A percentile compares a stretch with the other conserved stretches of the same genome.
Evolutionary conservation across 2,797 vertebrate species (phyloP).

Genomic region (Labeo calbasu): DNA sequence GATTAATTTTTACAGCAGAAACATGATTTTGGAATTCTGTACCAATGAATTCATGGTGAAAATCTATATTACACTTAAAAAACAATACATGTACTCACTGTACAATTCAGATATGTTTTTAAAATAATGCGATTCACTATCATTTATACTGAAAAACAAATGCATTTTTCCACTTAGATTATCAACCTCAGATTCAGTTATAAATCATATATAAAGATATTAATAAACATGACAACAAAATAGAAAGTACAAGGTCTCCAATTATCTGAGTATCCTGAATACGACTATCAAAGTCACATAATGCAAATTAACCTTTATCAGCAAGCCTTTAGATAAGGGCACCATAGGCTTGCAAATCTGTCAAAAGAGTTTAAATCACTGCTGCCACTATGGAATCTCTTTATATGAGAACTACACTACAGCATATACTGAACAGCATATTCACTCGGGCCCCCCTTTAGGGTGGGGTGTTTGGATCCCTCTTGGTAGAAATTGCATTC

Average conservation of each 20-base stretch:
- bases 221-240: neutral
- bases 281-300: neutral
- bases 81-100: neutral
- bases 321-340: neutral
- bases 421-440: too few relatives aligned
- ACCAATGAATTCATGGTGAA: neutral
- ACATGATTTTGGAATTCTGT: too few relatives aligned
- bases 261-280: neutral
- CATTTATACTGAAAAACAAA: neutral
- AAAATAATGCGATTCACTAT: neutral
- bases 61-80: neutral
- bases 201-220: neutral
- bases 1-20: too few relatives aligned
- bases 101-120: neutral
- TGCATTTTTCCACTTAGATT: neutral
- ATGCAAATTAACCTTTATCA: slow-evolving; percentile 30
- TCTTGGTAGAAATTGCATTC: too few relatives aligned
- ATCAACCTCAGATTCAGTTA: neutral
- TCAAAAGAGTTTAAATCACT: slow-evolving; percentile 12
- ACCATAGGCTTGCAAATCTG: neutral
- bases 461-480: too few relatives aligned
- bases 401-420: neutral
- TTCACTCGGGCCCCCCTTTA: too few relatives aligned
- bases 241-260: neutral
- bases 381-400: neutral